phyloP scores from a whole-genome alignment of 1,140 invertebrate genomes.

The Drosophila saltans region DNA sequence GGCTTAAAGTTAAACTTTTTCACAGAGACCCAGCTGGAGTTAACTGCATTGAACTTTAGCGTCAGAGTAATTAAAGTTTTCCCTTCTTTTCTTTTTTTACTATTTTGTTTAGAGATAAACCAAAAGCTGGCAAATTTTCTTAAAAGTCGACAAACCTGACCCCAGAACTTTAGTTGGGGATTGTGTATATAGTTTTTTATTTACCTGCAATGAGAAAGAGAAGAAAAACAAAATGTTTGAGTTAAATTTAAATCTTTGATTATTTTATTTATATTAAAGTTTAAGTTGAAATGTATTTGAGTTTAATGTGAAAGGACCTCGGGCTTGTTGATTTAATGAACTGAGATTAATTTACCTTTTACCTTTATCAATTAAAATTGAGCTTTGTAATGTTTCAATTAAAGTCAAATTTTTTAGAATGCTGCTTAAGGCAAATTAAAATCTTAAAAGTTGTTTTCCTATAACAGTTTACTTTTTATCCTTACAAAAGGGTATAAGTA shows the following conservation, averaged over 20 bases:
- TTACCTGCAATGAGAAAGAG: conserved; percentile 60
- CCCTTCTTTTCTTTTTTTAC: background rate
- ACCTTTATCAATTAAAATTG: background rate
- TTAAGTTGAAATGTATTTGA: background rate
- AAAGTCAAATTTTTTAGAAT: background rate
- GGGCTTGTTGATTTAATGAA: background rate
- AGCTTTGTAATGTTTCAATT: background rate
- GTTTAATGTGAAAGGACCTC: background rate
- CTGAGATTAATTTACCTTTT: background rate
- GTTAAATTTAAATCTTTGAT: background rate
- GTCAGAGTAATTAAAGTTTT: conserved; percentile 76
- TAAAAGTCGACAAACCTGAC: conserved; percentile 34
- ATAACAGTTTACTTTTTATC: background rate
- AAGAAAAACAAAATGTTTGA: background rate
- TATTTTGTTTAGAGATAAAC: conserved; percentile 35
- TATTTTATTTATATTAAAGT: background rate
- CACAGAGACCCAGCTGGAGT: conserved; percentile 37
- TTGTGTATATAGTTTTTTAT: conserved; percentile 17
- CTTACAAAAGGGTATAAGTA: too few relatives aligned
- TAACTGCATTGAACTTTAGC: conserved; percentile 64
- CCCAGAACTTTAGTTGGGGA: background rate
- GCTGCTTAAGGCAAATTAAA: background rate
- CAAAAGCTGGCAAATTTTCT: conserved; percentile 9
- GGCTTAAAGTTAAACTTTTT: conserved; percentile 64
- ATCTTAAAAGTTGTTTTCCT: background rate